Evolutionary conservation across 2,888 invertebrate species (phyloP).

Genomic region (Agriopis marginaria): DNA sequence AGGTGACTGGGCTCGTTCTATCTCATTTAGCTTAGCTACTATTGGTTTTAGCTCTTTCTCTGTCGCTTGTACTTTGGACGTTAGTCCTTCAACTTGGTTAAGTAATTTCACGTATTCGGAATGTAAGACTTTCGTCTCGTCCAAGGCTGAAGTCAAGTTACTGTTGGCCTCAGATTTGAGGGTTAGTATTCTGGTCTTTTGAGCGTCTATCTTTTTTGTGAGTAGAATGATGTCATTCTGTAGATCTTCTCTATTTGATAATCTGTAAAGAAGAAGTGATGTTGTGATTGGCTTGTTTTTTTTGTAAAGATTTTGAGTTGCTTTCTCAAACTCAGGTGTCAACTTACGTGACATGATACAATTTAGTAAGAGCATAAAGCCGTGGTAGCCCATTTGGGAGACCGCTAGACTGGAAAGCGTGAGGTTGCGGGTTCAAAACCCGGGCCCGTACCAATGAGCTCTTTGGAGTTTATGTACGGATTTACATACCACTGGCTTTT

Average conservation of each 20-base stretch:
- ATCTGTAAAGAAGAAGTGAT: constrained; percentile 61
- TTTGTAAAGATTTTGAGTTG: too few relatives aligned
- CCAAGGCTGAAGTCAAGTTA: constrained; percentile 88
- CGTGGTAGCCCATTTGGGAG: too few relatives aligned
- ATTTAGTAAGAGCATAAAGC: too few relatives aligned
- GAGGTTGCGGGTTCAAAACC: too few relatives aligned
- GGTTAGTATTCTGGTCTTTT: constrained; percentile 88
- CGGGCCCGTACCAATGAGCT: too few relatives aligned
- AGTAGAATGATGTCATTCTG: constrained; percentile 91
- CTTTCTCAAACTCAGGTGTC: too few relatives aligned
- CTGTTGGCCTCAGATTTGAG: constrained; percentile 89
- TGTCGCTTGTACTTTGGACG: constrained; percentile 88
- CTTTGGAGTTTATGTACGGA: too few relatives aligned
- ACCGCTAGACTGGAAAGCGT: too few relatives aligned
- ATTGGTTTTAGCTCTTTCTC: constrained; percentile 88
- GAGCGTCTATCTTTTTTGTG: constrained; percentile 88
- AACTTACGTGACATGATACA: too few relatives aligned
- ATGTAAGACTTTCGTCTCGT: constrained; percentile 90
- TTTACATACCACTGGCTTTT: too few relatives aligned
- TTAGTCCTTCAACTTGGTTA: constrained; percentile 88
- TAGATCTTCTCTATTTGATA: constrained; percentile 94
- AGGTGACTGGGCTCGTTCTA: constrained; percentile 78
- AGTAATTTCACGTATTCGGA: constrained; percentile 84
- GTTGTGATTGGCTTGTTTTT: too few relatives aligned
- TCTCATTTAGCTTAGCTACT: constrained; percentile 72